Percentiles rank a stretch among this genome's conserved stretches.
phyloP scores from a whole-genome alignment of 2,113 vertebrate genomes.

The Pongo pygmaeus region DNA sequence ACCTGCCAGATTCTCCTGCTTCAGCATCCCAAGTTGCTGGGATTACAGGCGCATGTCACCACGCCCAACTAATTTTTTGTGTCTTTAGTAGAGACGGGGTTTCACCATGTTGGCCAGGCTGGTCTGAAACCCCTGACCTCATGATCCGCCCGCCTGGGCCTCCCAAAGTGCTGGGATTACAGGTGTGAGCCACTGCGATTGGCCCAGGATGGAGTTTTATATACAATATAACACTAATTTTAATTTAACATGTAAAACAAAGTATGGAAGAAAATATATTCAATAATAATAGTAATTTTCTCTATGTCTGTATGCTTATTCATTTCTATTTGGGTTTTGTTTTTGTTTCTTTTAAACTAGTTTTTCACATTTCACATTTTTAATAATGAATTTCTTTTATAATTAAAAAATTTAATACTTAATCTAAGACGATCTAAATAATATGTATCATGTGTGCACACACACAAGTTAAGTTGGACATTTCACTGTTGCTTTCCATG shows the following conservation, averaged over 20 bases:
- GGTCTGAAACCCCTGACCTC: too few relatives aligned
- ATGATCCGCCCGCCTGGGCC: too few relatives aligned
- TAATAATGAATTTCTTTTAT: neutral
- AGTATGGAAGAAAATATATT: neutral
- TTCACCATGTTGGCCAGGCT: too few relatives aligned
- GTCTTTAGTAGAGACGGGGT: too few relatives aligned
- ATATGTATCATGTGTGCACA: neutral
- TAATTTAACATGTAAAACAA: neutral
- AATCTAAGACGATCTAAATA: neutral
- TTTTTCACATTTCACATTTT: neutral
- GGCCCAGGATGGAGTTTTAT: neutral
- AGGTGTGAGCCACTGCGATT: too few relatives aligned
- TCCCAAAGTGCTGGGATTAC: too few relatives aligned
- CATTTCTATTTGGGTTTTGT: neutral
- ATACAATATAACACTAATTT: neutral
- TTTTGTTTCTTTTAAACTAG: neutral
- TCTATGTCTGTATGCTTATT: neutral
- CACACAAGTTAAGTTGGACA: neutral
- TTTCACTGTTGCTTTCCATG: neutral
- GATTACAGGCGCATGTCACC: too few relatives aligned
- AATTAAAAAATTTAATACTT: neutral
- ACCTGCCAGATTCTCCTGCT: too few relatives aligned
- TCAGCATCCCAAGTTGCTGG: too few relatives aligned
- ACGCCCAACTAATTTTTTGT: too few relatives aligned
- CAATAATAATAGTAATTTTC: neutral